Conservation (phyloP, 2,113 vertebrate species). For the Pluvianellus socialis region DNA sequence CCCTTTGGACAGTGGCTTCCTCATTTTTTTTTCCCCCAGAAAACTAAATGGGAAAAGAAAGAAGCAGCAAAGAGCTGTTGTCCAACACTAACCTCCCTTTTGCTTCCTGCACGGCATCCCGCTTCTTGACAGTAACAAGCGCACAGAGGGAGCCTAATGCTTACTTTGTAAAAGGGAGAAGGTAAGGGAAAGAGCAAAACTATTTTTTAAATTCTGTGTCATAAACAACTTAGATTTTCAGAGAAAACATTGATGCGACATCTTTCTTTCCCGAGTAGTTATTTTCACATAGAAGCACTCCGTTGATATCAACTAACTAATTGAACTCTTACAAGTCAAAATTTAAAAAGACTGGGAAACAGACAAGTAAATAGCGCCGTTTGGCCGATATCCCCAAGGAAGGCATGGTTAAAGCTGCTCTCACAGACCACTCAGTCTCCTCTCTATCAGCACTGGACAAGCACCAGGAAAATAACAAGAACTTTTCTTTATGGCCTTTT, state of each 20-base stretch:
- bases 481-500: background rate
- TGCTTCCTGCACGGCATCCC: background rate
- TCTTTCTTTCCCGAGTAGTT: background rate
- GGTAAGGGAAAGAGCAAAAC: background rate
- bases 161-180: background rate
- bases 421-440: background rate
- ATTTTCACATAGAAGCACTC: background rate
- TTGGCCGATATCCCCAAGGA: background rate
- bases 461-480: background rate
- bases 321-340: background rate
- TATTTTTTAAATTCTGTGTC: background rate
- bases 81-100: background rate
- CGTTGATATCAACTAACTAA: background rate
- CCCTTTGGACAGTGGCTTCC: background rate
- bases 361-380: background rate
- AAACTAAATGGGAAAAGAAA: background rate
- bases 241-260: background rate
- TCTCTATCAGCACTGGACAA: background rate
- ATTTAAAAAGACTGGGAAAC: background rate
- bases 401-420: background rate
- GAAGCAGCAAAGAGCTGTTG: background rate
- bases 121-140: background rate
- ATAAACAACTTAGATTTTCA: background rate
- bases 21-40: background rate
- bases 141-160: background rate